Percentiles rank a stretch among this genome's conserved stretches.
Conservation (phyloP, 2,113 vertebrate genomes). For the Phoxinus phoxinus region DNA sequence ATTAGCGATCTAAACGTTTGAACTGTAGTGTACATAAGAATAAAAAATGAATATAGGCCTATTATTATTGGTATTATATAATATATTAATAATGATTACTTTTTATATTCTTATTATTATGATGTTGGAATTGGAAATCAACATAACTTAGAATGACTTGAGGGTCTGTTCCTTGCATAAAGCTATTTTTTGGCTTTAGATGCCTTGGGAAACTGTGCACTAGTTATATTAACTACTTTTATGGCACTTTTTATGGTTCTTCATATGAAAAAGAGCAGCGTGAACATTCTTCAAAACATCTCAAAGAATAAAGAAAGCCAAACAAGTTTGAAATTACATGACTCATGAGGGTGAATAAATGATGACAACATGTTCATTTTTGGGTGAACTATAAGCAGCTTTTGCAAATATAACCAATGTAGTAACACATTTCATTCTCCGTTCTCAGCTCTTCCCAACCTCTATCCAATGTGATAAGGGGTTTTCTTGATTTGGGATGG, state of each 20-base stretch:
- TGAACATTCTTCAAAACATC: not conserved
- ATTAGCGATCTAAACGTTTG: not conserved
- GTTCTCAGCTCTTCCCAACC: not conserved
- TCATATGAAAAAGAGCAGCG: not conserved
- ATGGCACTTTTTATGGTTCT: not conserved
- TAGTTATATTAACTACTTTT: no score
- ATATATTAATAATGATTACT: not conserved
- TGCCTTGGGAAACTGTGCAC: no score
- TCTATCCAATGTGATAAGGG: not conserved
- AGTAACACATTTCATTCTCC: not conserved
- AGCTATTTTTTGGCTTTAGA: not conserved
- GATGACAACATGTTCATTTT: not conserved
- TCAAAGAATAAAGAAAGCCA: not conserved
- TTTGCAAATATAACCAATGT: not conserved
- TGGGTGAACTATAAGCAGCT: not conserved
- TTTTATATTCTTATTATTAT: not conserved
- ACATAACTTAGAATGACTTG: no score
- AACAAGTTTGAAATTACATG: not conserved
- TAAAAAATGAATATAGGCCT: not conserved
- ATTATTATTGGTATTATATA: not conserved
- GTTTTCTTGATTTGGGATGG: conserved; percentile 20
- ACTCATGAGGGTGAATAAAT: not conserved
- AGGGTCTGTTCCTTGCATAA: not conserved
- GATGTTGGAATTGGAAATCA: no score
- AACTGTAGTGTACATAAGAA: not conserved